Evolutionary conservation across 2,888 invertebrate genomes (phyloP).

Genomic region (Magallana nippona): DNA sequence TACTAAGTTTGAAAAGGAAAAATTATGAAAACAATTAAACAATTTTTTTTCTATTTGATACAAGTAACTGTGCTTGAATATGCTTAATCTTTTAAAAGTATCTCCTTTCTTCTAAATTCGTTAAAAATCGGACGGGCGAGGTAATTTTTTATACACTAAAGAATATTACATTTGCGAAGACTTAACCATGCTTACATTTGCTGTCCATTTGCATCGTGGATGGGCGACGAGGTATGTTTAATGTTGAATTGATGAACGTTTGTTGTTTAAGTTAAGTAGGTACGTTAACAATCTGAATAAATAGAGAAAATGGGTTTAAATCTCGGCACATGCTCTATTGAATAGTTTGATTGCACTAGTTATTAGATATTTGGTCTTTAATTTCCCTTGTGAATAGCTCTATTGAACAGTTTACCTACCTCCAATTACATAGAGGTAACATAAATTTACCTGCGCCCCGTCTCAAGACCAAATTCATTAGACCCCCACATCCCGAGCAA

Average conservation of each 20-base stretch:
- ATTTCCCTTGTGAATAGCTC: not conserved
- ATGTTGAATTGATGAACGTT: not conserved
- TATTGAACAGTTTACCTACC: not conserved
- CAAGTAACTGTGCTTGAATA: too few relatives aligned
- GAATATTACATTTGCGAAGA: too few relatives aligned
- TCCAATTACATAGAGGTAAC: conserved; percentile 1
- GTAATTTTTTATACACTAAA: too few relatives aligned
- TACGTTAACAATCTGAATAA: conserved; percentile 17
- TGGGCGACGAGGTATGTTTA: not conserved
- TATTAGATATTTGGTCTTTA: conserved; percentile 19
- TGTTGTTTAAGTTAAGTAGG: not conserved
- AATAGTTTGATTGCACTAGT: conserved; percentile 16
- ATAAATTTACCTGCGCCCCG: not conserved
- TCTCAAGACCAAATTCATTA: not conserved
- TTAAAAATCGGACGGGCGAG: too few relatives aligned
- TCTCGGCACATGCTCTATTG: conserved; percentile 5
- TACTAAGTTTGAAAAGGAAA: too few relatives aligned
- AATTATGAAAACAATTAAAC: too few relatives aligned
- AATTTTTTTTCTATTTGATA: too few relatives aligned
- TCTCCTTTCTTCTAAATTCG: too few relatives aligned
- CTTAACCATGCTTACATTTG: too few relatives aligned
- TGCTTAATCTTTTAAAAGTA: too few relatives aligned
- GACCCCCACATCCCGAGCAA: too few relatives aligned
- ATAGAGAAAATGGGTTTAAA: conserved; percentile 12
- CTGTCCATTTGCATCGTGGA: too few relatives aligned